Base-by-base conservation (phyloP, 2,797 vertebrate genomes). In the Anabas testudineus region DNA sequence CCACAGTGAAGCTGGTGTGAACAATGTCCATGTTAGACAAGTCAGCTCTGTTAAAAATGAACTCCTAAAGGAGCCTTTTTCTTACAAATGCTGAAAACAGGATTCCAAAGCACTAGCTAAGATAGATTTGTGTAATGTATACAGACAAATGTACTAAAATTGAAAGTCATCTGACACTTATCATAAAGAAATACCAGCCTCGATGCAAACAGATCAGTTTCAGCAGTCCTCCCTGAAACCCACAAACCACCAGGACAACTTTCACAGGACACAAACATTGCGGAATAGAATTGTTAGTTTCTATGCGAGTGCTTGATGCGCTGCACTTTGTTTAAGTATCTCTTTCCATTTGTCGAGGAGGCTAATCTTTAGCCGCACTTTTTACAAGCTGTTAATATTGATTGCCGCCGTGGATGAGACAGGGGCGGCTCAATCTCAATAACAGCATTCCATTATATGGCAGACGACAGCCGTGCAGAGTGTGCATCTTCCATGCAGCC, bases 301-400 rank as follows among this genome's bases (percentile, higher is more conserved):
- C 47, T 62, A 49, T 68, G 62, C 19, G 48, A 34, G 26, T 34
- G 32, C 74, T 62, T n/a, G 63, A 83, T 71, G 74, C 10, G 59
- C 82, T 86, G 83, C 84, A 90, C 89, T 93, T 91, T 92, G 84
- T 92, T 91, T 89, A 90, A 93, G 86, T 91, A 86, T 90, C 86
- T 90, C 86, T 85, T 84, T 87, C 65, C 82, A 87, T 91, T 91
- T 85, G 85, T 88, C 41, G 80, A 67, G 67, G 54, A 54, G 77
- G 84, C 84, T 83, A 88, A 89, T 92, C 88, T 90, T 88, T 81
- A 1, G 76, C 87, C 52, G 60, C 88, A 83, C 87, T 91, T 89
- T 91, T 89, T 90, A 93, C 90, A 90, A 92, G 92, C 92, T 88
- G 90, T 94, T 94, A 94, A 93, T 93, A 95, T 94, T 93, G 93